phyloP scores from a whole-genome alignment of 1,140 invertebrate genomes.

The Micrasema longulum region DNA sequence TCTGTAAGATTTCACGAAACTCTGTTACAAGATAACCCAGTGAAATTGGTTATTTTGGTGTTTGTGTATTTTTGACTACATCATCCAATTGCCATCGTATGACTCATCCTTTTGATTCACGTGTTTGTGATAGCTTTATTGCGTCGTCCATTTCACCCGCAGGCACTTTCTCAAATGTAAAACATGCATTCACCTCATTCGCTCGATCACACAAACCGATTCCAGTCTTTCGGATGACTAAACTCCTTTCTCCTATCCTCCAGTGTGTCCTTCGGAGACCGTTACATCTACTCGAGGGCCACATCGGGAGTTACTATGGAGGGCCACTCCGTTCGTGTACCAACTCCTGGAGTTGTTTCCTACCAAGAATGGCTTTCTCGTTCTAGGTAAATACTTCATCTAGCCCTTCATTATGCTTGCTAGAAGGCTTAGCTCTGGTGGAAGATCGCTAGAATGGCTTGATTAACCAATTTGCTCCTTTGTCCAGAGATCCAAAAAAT shows the following conservation, averaged over 20 bases:
- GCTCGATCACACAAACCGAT: too few relatives aligned
- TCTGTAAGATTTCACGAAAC: too few relatives aligned
- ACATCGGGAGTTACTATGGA: slow-evolving; percentile 57
- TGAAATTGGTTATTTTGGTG: too few relatives aligned
- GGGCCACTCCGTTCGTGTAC: slow-evolving; percentile 58
- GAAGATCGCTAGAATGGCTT: slow-evolving; percentile 14
- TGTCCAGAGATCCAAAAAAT: too few relatives aligned
- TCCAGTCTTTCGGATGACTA: slow-evolving; percentile 22
- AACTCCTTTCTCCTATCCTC: slow-evolving; percentile 49
- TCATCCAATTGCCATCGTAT: too few relatives aligned
- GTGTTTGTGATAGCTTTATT: too few relatives aligned
- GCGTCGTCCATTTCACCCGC: too few relatives aligned
- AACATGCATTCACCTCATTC: background rate
- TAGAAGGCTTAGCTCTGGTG: slow-evolving; percentile 7
- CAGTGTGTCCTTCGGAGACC: slow-evolving; percentile 61
- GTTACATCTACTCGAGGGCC: slow-evolving; percentile 54
- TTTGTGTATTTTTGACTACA: too few relatives aligned
- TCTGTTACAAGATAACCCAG: too few relatives aligned
- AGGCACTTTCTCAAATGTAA: background rate
- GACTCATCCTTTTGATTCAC: too few relatives aligned
- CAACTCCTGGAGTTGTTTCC: slow-evolving; percentile 59
- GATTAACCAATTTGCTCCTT: slow-evolving; percentile 4
- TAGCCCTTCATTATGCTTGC: slow-evolving; percentile 17
- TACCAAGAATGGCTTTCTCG: slow-evolving; percentile 61
- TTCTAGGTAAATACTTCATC: slow-evolving; percentile 52